Conservation (phyloP, 2,797 vertebrate species). For the Sciurus vulgaris region DNA sequence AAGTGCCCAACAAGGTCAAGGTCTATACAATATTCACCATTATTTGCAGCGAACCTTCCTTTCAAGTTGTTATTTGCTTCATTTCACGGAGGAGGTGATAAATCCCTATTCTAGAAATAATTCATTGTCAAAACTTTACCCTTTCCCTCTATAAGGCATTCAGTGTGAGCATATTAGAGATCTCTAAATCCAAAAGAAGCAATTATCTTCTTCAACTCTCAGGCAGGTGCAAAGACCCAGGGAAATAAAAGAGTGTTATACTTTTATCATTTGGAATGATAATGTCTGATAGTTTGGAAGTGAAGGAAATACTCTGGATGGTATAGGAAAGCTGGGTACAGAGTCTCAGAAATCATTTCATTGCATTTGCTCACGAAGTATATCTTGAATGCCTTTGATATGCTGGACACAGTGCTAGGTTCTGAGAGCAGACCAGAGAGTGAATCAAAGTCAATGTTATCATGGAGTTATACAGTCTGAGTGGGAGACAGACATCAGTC, state of each 20-base stretch:
- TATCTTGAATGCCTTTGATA: background rate
- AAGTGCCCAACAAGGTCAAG: constrained; percentile 68
- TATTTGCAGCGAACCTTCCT: constrained; percentile 64
- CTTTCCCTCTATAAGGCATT: background rate
- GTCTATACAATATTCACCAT: constrained; percentile 13
- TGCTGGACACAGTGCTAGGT: background rate
- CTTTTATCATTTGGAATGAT: constrained; percentile 23
- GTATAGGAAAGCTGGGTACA: background rate
- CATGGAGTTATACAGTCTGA: background rate
- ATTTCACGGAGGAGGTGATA: constrained; percentile 45
- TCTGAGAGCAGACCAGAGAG: background rate
- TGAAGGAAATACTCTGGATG: background rate
- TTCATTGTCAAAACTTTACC: constrained; percentile 41
- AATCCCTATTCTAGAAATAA: constrained; percentile 57
- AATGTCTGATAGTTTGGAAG: background rate
- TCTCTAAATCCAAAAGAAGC: constrained; percentile 18
- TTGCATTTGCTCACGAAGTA: background rate
- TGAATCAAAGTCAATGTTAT: background rate
- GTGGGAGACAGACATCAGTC: background rate
- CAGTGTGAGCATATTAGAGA: background rate
- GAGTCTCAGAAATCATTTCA: background rate
- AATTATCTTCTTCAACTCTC: constrained; percentile 54
- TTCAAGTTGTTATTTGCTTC: constrained; percentile 60
- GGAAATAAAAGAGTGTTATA: background rate
- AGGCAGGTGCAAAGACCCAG: background rate